These are phyloP conservation scores for Thunnus thynnus DNA, from an alignment of 2,113 vertebrate genomes.

Conservation along the genomic window DNA sequence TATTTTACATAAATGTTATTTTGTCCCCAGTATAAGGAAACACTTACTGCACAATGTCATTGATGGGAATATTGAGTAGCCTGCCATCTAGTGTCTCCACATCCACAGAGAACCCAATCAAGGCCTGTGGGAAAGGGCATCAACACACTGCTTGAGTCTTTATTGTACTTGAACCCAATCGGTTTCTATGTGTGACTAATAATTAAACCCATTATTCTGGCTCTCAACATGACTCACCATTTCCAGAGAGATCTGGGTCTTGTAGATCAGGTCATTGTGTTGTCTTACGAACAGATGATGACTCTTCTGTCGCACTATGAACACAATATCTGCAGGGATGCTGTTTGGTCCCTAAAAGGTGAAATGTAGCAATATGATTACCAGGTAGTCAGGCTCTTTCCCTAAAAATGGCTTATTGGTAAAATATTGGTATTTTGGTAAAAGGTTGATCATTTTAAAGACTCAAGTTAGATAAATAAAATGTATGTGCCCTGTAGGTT, in stretches of 20 bases:
- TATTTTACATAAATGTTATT: background rate
- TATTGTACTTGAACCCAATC: background rate
- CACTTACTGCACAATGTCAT: constrained; percentile 94
- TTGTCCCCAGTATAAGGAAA: background rate
- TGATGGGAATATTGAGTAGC: constrained; percentile 92
- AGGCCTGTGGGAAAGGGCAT: constrained; percentile 83
- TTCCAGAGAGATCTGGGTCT: constrained; percentile 80
- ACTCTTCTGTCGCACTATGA: constrained; percentile 90
- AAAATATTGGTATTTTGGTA: no score
- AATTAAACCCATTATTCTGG: background rate
- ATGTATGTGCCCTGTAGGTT: no score
- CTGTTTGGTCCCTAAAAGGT: constrained; percentile 89
- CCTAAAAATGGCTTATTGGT: background rate
- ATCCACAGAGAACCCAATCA: constrained; percentile 90
- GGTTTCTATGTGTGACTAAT: background rate
- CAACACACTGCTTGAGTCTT: background rate
- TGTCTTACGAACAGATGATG: constrained; percentile 88
- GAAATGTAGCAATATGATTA: constrained; percentile 25
- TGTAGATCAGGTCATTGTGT: constrained; percentile 85
- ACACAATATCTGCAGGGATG: constrained; percentile 94
- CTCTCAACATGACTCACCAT: constrained; percentile 85
- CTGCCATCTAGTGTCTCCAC: constrained; percentile 92
- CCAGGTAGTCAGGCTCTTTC: background rate
- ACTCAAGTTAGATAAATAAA: no score
- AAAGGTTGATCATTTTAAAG: no score